Evolutionary conservation across 2,888 invertebrate genomes (phyloP), one percentile per base, ranked within the genome.

Genomic region (Scrobipalpa atriplicella): DNA sequence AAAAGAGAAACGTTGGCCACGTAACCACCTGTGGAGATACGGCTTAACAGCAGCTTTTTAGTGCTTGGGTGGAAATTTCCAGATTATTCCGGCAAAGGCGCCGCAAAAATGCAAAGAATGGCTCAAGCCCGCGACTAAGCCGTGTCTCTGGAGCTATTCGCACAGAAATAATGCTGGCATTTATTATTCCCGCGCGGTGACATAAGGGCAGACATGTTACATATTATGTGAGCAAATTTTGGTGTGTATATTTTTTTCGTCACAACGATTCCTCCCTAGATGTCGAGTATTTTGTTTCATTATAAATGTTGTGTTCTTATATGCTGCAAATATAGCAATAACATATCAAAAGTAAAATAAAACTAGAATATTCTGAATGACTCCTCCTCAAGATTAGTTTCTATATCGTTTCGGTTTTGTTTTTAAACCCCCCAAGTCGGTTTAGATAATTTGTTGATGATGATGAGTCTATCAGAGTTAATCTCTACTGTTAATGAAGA

Each of bases 91-190:
- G 71, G 77, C 79, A 84, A 82, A 85, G 80, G 78, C 78, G 77
- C 84, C 85, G 78, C 84, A 83, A 82, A 84, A 85, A 85, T 85
- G 82, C 76, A 76, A 82, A 78, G 81, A 84, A 82, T 82, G 79
- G 73, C 71, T 76, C 75, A 73, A 67, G 66, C 68, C 62, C 71
- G 70, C 72, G 67, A 71, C 70, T 70, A 71, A 69, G 68, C 66
- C 72, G 71, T 69, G 73, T 73, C 74, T 73, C 71, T 67, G 67
- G 65, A 68, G 76, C 73, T 72, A 68, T 72, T 71, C 74, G 64
- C 71, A 74, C 77, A 71, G 70, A 78, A 77, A 80, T 81, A 80
- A 73, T 69, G 73, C 69, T 64, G 65, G 71, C 73, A 75, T 81
- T 79, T 80, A 78, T 81, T 79, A 78, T 80, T 80, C 74, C 72